A percentile compares a stretch with the other conserved stretches of the same genome.
Evolutionary conservation across 2,797 vertebrate species (phyloP).

Genomic region (Periophthalmus magnuspinnatus): DNA sequence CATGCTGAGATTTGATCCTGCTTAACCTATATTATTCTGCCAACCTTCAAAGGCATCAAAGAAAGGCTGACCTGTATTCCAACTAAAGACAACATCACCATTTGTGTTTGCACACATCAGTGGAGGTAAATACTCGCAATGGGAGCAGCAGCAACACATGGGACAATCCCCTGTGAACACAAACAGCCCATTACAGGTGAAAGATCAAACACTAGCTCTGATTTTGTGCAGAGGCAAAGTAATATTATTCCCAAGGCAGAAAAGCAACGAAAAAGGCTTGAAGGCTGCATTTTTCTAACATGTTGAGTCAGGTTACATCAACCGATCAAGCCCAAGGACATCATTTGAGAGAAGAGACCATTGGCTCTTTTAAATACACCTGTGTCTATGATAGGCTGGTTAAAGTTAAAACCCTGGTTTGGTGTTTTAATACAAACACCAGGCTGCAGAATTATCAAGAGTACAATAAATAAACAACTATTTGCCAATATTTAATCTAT

Average conservation of each 20-base stretch:
- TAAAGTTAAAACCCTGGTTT: no score
- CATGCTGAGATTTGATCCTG: slow-evolving; percentile 45
- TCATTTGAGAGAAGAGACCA: neutral
- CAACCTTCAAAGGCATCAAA: slow-evolving; percentile 16
- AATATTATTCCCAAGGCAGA: slow-evolving; percentile 3
- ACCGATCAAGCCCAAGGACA: slow-evolving; percentile 22
- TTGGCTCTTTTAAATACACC: slow-evolving; percentile 20
- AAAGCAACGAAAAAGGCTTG: slow-evolving; percentile 23
- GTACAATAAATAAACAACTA: neutral
- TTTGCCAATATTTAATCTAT: neutral
- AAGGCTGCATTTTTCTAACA: slow-evolving; percentile 42
- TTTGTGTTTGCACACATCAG: slow-evolving; percentile 75
- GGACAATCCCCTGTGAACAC: slow-evolving; percentile 14
- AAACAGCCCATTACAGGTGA: neutral
- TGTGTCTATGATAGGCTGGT: neutral
- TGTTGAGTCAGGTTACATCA: slow-evolving; percentile 36
- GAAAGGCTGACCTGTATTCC: slow-evolving; percentile 23
- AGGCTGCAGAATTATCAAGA: neutral
- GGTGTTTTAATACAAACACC: neutral
- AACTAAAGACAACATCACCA: slow-evolving; percentile 46
- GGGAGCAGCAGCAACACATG: slow-evolving; percentile 56
- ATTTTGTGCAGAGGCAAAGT: neutral
- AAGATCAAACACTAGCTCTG: neutral
- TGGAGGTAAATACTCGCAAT: slow-evolving; percentile 76
- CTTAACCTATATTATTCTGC: slow-evolving; percentile 22